Percentiles rank a stretch among this genome's conserved stretches.
These are phyloP conservation scores for Drosophila mayaguana DNA, from an alignment of 2,888 invertebrate genomes.

Conservation along the genomic window DNA sequence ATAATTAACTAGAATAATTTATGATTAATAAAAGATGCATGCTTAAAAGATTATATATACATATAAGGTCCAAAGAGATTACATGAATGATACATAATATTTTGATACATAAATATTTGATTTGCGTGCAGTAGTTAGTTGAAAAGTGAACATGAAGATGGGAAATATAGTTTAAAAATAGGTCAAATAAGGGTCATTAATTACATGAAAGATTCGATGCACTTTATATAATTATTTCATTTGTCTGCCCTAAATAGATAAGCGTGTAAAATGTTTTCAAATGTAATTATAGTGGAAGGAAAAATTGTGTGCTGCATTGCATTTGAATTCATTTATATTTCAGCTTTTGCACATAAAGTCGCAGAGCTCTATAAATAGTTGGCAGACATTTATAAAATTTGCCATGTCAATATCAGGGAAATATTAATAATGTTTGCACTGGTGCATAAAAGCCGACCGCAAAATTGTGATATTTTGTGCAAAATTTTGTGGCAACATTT, in stretches of 20 bases:
- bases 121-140: neutral
- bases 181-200: neutral
- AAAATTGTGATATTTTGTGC: conserved; percentile 30
- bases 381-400: conserved; percentile 13
- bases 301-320: neutral
- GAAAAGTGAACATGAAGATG: neutral
- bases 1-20: too few relatives aligned
- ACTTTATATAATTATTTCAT: neutral
- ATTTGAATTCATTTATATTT: neutral
- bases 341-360: neutral
- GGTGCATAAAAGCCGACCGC: conserved; percentile 39
- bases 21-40: too few relatives aligned
- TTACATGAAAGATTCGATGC: neutral
- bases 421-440: conserved; percentile 15
- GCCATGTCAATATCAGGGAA: neutral
- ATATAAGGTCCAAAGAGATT: too few relatives aligned
- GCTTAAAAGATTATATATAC: too few relatives aligned
- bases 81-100: too few relatives aligned
- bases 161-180: conserved; percentile 4
- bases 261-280: neutral
- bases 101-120: neutral
- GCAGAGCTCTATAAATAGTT: conserved; percentile 26
- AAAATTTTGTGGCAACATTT: conserved; percentile 34
- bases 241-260: neutral
- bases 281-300: neutral